Conservation (phyloP, 64 coral and sea anemone species). For the Montipora efflorescens region DNA sequence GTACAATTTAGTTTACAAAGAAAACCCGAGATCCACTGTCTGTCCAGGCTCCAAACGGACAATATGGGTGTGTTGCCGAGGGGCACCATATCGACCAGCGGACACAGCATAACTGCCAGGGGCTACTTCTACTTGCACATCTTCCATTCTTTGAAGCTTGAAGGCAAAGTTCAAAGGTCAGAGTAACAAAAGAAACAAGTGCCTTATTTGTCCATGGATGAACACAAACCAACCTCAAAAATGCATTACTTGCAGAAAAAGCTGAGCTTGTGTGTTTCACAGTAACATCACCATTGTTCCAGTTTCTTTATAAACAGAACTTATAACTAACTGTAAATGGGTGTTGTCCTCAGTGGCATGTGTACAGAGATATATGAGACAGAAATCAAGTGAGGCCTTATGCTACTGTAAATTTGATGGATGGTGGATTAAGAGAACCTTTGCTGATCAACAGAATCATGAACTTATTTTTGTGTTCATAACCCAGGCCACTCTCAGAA, state of each 20-base stretch:
- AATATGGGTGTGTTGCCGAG: constrained; percentile 89
- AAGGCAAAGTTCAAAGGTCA: neutral
- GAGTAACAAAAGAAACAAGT: neutral
- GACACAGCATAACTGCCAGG: constrained; percentile 97
- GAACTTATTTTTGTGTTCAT: too few relatives aligned
- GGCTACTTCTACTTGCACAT: constrained; percentile 95
- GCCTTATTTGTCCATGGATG: neutral
- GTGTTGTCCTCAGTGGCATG: too few relatives aligned
- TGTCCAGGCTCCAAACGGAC: constrained; percentile 97
- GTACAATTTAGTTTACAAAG: constrained; percentile 55
- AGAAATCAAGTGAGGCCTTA: too few relatives aligned
- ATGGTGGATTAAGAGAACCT: too few relatives aligned
- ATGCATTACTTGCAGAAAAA: neutral
- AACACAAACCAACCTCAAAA: neutral
- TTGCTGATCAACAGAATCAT: too few relatives aligned
- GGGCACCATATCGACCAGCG: constrained; percentile 92
- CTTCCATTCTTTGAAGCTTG: constrained; percentile 95
- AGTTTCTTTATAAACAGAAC: too few relatives aligned
- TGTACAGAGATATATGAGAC: too few relatives aligned
- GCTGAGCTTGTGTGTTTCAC: too few relatives aligned
- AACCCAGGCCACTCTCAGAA: too few relatives aligned
- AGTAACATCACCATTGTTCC: too few relatives aligned
- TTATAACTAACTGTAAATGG: too few relatives aligned
- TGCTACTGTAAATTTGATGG: too few relatives aligned
- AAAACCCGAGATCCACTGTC: constrained; percentile 93